Base-by-base conservation (phyloP, 2,888 invertebrate species). In the Fragum whitleyi region DNA sequence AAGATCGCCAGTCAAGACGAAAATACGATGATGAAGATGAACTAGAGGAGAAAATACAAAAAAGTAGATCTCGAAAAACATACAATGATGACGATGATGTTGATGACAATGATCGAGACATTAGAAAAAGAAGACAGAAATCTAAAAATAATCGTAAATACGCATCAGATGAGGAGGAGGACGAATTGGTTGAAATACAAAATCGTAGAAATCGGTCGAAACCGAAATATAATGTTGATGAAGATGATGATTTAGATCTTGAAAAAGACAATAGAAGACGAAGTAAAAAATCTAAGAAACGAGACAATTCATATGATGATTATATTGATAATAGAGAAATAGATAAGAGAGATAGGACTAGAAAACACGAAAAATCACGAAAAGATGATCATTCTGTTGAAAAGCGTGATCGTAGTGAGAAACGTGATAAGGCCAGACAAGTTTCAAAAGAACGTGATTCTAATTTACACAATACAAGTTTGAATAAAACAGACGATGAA, bases 21-120 rank as follows among this genome's bases (percentile, higher is more conserved):
- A 65, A 65, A 67, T 61, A 85, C 5, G 81, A 86, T n/a, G 82
- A 86, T 21, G 73, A 83, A 26, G 77, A 83, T 32, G 80, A 81
- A 11, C 77, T 74, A 21, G 75, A 86, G 16, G n/a, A 57, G 21
- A 61, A 47, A 21, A 28, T 36, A 23, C 53, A 59, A 65, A 67
- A 76, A 76, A 61, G 39, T 67, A 53, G 77, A 71, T 74, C 68
- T 55, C 47, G 71, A 69, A 74, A 69, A 69, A 67, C 39, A 53
- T 57, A 81, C 5, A 70, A 74, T 39, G 79, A 85, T 55, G 84
- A 81, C 55, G 74, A 83, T 21, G 78, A 84, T 74, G 79, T 76
- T 42, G 57, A 74, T 55, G 67, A 74, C 29, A 77, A 72, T 68
- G 62, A 68, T 1, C 70, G 73, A 21, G 71, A 80, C 26, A 75